Base-by-base conservation (phyloP, 1,140 invertebrate species). In the Macrobrachium rosenbergii region DNA sequence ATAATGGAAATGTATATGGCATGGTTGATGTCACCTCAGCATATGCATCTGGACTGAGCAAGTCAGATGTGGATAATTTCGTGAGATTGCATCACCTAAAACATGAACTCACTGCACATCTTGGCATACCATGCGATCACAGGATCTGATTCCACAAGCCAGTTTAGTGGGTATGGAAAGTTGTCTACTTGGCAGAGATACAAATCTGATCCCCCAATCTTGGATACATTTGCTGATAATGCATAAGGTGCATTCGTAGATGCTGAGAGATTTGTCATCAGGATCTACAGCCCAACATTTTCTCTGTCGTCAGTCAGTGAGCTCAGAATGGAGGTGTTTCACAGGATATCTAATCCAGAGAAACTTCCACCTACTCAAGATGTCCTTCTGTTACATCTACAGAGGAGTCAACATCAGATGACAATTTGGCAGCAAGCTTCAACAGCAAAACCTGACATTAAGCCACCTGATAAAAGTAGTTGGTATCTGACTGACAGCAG, bases 351-450 rank as follows among this genome's bases (percentile, higher is more conserved):
- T n/a, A 37, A 79, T 79, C 77, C 28, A 37, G 28, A 37, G 28
- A 37, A 37, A 37, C 28, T 37, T 37, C 28, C 28, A 37, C 28
- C 28, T 37, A 37, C 28, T 3, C 28, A 37, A 37, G 28, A 37
- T 37, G 3, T 3, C 28, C 28, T 37, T 37, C 28, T 37, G 28
- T 37, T 37, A 37, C 28, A 37, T 37, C 28, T 37, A 37, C 28
- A 37, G 28, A 37, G 28, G 28, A 37, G 28, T 37, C 28, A 37
- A 37, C 28, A 37, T 37, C 28, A 37, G 77, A 79, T 79, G 77
- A 60, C 77, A 79, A 59, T 79, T 45, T 79, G 52, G 52, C 19
- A 79, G 62, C 77, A 79, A 59, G 52, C 77, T 60, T n/a, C 77
- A 60, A 3, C 62, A 60, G 45, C 77, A 11, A 79, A 77, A 23